Conservation (phyloP, 1,140 invertebrate species). For the Penaeus vannamei region DNA sequence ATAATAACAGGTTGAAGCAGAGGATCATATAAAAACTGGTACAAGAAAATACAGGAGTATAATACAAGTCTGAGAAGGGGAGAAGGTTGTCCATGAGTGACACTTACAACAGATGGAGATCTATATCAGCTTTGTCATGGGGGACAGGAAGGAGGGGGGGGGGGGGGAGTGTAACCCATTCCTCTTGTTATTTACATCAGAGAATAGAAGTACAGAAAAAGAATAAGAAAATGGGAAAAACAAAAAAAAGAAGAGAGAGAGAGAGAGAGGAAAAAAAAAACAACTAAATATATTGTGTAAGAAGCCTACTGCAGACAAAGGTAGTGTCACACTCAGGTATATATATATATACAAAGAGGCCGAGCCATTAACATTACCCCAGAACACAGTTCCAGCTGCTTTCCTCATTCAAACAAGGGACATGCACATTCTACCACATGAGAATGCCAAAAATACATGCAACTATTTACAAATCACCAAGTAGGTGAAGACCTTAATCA, state of each 20-base stretch:
- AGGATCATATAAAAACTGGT: constrained; percentile 36
- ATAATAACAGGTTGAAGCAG: constrained; percentile 1
- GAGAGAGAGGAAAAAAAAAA: no score
- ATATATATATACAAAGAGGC: no score
- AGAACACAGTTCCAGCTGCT: constrained; percentile 47
- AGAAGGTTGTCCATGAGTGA: neutral
- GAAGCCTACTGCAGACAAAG: no score
- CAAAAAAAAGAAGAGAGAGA: no score
- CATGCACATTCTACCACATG: constrained; percentile 34
- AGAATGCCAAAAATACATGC: constrained; percentile 28
- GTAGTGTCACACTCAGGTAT: no score
- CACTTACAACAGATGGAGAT: neutral
- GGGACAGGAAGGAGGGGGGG: no score
- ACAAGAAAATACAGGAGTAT: constrained; percentile 34
- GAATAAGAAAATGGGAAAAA: no score
- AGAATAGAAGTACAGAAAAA: no score
- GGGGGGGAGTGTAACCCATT: no score
- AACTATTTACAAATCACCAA: constrained; percentile 39
- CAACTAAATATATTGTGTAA: no score
- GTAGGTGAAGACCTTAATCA: constrained; percentile 38
- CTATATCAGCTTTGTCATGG: no score
- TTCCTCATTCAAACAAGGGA: constrained; percentile 43
- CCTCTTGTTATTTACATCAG: no score
- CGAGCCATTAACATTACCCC: constrained; percentile 18
- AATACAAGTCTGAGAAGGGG: constrained; percentile 36